phyloP scores from a whole-genome alignment of 2,113 vertebrate species.

The Holacanthus passer region DNA sequence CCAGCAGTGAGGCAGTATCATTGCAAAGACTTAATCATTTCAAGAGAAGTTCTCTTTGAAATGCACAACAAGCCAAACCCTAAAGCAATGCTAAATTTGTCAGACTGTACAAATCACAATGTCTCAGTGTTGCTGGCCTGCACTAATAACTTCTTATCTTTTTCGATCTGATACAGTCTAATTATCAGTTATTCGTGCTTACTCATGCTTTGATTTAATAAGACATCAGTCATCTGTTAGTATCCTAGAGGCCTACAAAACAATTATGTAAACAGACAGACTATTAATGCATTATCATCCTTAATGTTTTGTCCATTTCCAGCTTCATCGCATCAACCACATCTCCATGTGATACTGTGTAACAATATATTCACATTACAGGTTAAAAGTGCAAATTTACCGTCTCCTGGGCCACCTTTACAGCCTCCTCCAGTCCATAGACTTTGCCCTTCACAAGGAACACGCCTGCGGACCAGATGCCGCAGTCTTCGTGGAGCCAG shows the following conservation, averaged over 20 bases:
- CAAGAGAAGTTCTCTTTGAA: neutral
- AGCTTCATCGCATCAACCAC: neutral
- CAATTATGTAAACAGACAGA: neutral
- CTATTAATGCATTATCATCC: no score
- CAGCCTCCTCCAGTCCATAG: constrained; percentile 85
- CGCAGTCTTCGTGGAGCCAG: constrained; percentile 88
- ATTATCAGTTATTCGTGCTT: neutral
- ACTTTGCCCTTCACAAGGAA: constrained; percentile 86
- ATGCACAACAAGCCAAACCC: neutral
- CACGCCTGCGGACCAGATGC: constrained; percentile 84
- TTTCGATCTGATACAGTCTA: neutral
- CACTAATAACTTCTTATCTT: neutral
- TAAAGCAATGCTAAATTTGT: neutral
- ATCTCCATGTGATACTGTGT: neutral
- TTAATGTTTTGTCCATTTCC: neutral
- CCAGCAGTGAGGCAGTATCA: neutral
- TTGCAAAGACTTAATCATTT: neutral
- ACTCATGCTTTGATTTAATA: constrained; percentile 4
- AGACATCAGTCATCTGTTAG: neutral
- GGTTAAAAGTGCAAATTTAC: constrained; percentile 70
- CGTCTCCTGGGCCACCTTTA: constrained; percentile 81
- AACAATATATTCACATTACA: neutral
- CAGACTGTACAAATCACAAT: neutral
- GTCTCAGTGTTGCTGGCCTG: neutral
- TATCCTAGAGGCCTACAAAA: constrained; percentile 4